Percentiles rank a stretch among this genome's conserved stretches.
phyloP scores from a whole-genome alignment of 2,797 vertebrate species.

The Poecile montanus region DNA sequence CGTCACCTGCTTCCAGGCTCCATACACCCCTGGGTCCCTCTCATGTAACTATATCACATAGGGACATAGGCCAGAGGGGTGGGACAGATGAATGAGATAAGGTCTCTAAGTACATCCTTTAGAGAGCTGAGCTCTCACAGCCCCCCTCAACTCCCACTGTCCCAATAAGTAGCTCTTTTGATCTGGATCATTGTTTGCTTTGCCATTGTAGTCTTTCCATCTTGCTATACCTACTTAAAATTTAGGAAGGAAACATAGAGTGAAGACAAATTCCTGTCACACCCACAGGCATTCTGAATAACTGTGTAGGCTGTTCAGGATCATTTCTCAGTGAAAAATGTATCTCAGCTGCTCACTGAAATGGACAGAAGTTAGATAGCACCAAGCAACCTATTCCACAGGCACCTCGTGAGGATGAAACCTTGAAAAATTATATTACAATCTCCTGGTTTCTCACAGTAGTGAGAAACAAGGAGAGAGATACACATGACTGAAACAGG shows the following conservation, averaged over 20 bases:
- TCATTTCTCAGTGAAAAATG: background rate
- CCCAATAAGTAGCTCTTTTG: background rate
- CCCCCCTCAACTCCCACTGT: background rate
- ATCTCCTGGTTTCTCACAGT: background rate
- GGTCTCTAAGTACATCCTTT: background rate
- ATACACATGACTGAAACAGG: background rate
- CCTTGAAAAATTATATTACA: background rate
- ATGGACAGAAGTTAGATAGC: background rate
- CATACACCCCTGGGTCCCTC: background rate
- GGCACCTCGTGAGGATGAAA: background rate
- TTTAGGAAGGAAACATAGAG: background rate
- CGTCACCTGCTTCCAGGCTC: background rate
- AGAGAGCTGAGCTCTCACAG: background rate
- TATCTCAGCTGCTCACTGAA: background rate
- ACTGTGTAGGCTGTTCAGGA: background rate
- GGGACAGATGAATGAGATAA: background rate
- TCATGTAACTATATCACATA: background rate
- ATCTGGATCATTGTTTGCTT: background rate
- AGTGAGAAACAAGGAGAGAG: background rate
- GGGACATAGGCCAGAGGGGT: background rate
- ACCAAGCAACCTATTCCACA: background rate
- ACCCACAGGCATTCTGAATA: background rate
- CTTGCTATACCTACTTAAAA: background rate
- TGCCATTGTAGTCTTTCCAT: background rate
- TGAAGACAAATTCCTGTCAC: background rate